These are phyloP conservation scores for Helarctos malayanus DNA, from an alignment of 2,797 vertebrate species.

Conservation along the genomic window DNA sequence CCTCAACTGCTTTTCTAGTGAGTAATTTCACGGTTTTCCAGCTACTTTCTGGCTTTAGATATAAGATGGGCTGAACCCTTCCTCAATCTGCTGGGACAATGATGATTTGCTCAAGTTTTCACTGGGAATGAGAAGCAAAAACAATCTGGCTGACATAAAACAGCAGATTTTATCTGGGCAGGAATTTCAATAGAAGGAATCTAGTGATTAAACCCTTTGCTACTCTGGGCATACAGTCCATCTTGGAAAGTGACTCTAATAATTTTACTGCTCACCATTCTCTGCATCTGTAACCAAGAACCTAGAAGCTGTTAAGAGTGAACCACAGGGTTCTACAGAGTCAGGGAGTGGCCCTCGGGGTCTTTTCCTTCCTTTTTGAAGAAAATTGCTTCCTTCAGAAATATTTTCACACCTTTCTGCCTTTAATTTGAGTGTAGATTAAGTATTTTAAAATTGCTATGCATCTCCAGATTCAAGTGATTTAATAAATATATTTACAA, in stretches of 20 bases:
- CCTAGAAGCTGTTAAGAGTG: not conserved
- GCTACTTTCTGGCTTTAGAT: conserved; percentile 78
- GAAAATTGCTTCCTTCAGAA: not conserved
- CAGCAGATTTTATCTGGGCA: not conserved
- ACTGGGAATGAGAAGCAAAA: conserved; percentile 65
- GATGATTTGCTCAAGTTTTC: conserved; percentile 69
- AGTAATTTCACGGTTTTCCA: conserved; percentile 78
- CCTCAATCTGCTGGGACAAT: conserved; percentile 71
- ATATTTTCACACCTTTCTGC: not conserved
- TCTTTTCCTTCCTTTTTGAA: not conserved
- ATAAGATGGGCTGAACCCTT: conserved; percentile 74
- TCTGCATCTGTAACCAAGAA: not conserved
- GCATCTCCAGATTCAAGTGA: not conserved
- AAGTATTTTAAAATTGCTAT: not conserved
- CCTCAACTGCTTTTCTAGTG: conserved; percentile 42
- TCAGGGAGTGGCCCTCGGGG: not conserved
- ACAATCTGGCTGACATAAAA: conserved; percentile 74
- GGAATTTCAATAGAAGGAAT: not conserved
- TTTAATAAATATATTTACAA: conserved; percentile 20
- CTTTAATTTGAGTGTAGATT: not conserved
- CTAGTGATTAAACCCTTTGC: not conserved
- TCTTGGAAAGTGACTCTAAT: not conserved
- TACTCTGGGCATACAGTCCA: not conserved
- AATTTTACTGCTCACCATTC: not conserved
- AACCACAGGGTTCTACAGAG: not conserved